These are phyloP conservation scores for Apoda limacodes DNA, from an alignment of 2,888 invertebrate genomes.

Conservation along the genomic window DNA sequence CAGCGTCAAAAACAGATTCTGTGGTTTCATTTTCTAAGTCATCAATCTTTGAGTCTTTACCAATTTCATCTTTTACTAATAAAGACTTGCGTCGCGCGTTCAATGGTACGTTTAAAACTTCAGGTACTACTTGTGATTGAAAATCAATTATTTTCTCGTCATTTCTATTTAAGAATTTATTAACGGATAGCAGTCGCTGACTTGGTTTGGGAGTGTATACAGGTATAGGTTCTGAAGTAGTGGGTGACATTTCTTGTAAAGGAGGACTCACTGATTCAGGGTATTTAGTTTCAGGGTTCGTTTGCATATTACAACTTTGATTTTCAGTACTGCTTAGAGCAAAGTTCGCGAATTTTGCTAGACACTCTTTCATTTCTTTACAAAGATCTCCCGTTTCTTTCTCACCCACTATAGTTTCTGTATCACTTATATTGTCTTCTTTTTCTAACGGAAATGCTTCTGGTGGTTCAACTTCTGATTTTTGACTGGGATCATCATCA, in stretches of 20 bases:
- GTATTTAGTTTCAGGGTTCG: constrained; percentile 27
- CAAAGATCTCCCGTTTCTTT: constrained; percentile 33
- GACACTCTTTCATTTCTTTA: constrained; percentile 53
- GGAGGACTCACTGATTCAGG: constrained; percentile 57
- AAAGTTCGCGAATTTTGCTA: constrained; percentile 51
- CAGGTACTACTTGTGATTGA: constrained; percentile 28
- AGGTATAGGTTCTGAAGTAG: constrained; percentile 39
- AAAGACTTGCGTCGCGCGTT: constrained; percentile 36
- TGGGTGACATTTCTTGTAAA: constrained; percentile 55
- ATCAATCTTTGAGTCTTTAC: constrained; percentile 19
- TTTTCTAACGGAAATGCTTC: constrained; percentile 47
- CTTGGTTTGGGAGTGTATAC: constrained; percentile 42
- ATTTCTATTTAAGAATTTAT: constrained; percentile 35
- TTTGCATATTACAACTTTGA: constrained; percentile 15
- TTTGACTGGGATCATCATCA: constrained; percentile 23
- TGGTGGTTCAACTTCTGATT: constrained; percentile 42
- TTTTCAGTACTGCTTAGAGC: constrained; percentile 33
- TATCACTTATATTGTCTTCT: constrained; percentile 43
- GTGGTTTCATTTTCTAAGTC: constrained; percentile 15
- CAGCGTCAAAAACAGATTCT: constrained; percentile 18
- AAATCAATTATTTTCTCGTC: constrained; percentile 29
- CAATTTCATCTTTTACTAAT: constrained; percentile 28
- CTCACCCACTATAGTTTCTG: constrained; percentile 46
- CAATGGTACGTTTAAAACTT: constrained; percentile 34
- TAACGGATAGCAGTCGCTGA: constrained; percentile 40